phyloP scores from a whole-genome alignment of 2,113 vertebrate genomes.

The Calonectris borealis region DNA sequence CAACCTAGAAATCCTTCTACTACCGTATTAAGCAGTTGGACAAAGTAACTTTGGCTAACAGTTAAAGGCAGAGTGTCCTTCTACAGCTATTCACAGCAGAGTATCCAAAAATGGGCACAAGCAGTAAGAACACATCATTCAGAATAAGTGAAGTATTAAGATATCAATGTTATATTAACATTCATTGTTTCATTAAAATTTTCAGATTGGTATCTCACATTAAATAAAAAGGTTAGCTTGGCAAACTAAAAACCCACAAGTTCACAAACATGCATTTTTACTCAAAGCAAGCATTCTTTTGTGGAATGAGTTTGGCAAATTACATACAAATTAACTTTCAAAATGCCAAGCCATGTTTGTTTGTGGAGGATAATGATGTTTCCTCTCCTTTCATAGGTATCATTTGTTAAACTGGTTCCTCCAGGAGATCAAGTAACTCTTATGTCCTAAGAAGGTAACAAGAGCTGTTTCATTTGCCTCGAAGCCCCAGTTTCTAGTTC shows the following conservation, averaged over 20 bases:
- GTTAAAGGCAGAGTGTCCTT: background rate
- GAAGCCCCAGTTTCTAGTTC: conserved; percentile 27
- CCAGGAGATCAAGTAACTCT: conserved; percentile 58
- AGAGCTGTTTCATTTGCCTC: conserved; percentile 17
- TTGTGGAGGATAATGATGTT: conserved; percentile 10
- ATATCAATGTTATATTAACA: background rate
- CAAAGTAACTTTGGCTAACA: background rate
- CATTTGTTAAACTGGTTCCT: conserved; percentile 54
- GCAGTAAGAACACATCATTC: background rate
- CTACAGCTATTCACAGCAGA: background rate
- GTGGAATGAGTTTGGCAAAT: background rate
- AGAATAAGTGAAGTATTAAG: background rate
- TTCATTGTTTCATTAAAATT: background rate
- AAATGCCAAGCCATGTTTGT: background rate
- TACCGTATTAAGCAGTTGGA: background rate
- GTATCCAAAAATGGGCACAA: background rate
- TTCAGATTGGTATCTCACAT: background rate
- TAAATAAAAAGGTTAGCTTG: background rate
- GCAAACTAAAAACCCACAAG: background rate
- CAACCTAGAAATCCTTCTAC: background rate
- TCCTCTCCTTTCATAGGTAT: conserved; percentile 35
- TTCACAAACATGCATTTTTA: background rate
- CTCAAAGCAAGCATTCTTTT: background rate
- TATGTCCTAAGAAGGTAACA: conserved; percentile 42
- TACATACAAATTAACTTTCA: conserved; percentile 13